A percentile compares a stretch with the other conserved stretches of the same genome.
Conservation (phyloP, 2,888 invertebrate genomes). For the Sesia bembeciformis region DNA sequence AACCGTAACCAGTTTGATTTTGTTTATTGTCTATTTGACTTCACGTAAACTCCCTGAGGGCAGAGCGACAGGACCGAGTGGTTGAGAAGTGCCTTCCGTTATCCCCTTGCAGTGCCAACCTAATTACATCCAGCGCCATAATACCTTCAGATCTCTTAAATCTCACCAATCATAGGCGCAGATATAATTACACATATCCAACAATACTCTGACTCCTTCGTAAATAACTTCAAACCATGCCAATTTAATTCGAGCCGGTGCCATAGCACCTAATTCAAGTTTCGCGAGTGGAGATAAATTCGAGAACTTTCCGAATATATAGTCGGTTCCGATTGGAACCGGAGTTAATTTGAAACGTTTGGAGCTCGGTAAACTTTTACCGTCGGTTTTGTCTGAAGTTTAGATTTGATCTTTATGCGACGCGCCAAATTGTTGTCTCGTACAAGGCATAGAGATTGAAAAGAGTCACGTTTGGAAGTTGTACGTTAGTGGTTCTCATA, state of each 20-base stretch:
- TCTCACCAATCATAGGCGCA: no score
- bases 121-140: no score
- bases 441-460: background rate
- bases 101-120: no score
- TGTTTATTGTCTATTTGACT: no score
- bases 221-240: background rate
- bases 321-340: slow-evolving; percentile 7
- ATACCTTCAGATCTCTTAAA: no score
- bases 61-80: no score
- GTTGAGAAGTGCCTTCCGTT: no score
- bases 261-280: slow-evolving; percentile 26
- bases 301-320: slow-evolving; percentile 3
- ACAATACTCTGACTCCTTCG: background rate
- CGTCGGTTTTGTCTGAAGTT: slow-evolving; percentile 2
- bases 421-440: background rate
- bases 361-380: slow-evolving; percentile 7
- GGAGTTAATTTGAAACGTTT: slow-evolving; percentile 10
- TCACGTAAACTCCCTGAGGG: no score
- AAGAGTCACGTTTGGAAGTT: no score
- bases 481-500: no score
- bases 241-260: background rate
- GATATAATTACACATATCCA: background rate
- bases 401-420: background rate
- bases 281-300: slow-evolving; percentile 24
- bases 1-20: no score